Base-by-base conservation (phyloP, 2,888 invertebrate genomes). In the Meiosimyza decipiens region DNA sequence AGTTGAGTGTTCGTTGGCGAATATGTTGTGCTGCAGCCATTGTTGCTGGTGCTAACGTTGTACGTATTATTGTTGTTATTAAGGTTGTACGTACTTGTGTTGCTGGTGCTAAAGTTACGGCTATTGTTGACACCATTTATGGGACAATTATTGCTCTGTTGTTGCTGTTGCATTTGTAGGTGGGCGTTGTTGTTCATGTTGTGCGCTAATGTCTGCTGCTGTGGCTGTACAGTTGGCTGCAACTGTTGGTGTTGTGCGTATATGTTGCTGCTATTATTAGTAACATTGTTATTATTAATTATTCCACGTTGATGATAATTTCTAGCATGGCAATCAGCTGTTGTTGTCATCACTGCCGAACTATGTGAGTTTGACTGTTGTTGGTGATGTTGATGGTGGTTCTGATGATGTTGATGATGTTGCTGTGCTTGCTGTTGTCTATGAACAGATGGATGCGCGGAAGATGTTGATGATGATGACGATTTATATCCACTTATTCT, bases 371-470 rank as follows among this genome's bases (percentile, higher is more conserved):
- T 28, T 76, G 77, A 71, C 77, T 81, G 77, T 55, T 81, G 77
- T 71, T 81, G 77, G 74, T 80, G 68, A 60, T 76, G 75, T 22
- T 77, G 76, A 13, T 78, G 77, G 12, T 75, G 73, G 72, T 79
- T 69, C 77, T 64, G 64, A 51, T 72, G 73, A 79, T 78, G 71
- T 72, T 77, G 75, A 47, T 77, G 72, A 67, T 80, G 78, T 55
- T 78, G 77, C 72, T 89, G 87, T 79, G 92, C 89, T 86, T 92
- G 93, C 90, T 75, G 92, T 91, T 73, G 92, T 91, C 71, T 77
- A 52, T 63, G 75, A 15, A 74, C 75, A 75, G 64, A 55, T 75
- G 52, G 71, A 33, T 15, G 71, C 22, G 33, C 57, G 81, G 92
- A 91, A n/a, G 68, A 57, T 82, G 92, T 91, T 85, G 91, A 91